These are phyloP conservation scores for Osmerus eperlanus DNA, from an alignment of 2,113 vertebrate genomes.

Conservation along the genomic window DNA sequence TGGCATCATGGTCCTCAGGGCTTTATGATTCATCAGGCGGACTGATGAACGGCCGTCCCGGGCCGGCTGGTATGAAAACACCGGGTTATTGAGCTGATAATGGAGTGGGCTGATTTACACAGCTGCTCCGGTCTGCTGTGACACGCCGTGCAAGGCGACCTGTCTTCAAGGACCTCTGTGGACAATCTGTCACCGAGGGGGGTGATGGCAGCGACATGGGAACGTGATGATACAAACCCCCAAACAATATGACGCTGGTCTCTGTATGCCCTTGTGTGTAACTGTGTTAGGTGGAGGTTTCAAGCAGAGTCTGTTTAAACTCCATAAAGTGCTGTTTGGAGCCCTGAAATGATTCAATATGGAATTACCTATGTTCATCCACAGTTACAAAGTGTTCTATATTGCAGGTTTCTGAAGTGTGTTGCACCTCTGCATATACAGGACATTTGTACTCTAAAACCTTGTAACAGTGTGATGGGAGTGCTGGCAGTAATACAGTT, in stretches of 20 bases:
- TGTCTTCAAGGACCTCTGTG: conserved; percentile 31
- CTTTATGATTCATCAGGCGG: conserved; percentile 33
- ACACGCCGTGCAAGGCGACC: not conserved
- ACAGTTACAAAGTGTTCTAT: too few relatives aligned
- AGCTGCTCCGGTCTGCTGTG: conserved; percentile 11
- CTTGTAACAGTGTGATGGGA: too few relatives aligned
- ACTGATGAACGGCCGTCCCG: conserved; percentile 34
- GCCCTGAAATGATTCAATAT: too few relatives aligned
- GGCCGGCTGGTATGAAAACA: conserved; percentile 30
- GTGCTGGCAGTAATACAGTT: too few relatives aligned
- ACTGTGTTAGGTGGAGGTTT: not conserved
- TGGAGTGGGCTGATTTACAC: conserved; percentile 51
- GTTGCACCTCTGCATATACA: too few relatives aligned
- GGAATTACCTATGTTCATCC: too few relatives aligned
- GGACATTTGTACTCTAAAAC: too few relatives aligned
- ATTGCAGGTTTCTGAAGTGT: too few relatives aligned
- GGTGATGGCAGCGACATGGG: conserved; percentile 43
- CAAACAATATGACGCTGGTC: not conserved
- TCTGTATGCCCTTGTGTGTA: not conserved
- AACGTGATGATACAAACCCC: conserved; percentile 8
- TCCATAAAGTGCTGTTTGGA: too few relatives aligned
- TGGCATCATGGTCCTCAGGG: conserved; percentile 19
- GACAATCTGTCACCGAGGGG: conserved; percentile 39
- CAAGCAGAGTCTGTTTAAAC: too few relatives aligned
- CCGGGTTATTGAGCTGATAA: conserved; percentile 33